These are phyloP conservation scores for Styela plicata DNA, from an alignment of 23 tunicate species.

Conservation along the genomic window DNA sequence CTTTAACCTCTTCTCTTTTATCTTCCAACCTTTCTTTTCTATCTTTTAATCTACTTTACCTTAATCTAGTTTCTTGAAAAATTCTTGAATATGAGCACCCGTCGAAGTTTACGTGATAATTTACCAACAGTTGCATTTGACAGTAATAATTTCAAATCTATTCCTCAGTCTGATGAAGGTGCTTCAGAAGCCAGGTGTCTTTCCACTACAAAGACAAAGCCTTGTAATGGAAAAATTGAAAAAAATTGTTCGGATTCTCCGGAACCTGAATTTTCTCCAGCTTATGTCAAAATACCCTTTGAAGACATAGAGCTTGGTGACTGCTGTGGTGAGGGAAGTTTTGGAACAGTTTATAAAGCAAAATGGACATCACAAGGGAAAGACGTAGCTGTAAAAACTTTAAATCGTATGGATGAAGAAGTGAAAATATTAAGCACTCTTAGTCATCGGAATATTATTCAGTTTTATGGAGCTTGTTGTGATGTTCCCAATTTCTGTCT, in stretches of 20 bases:
- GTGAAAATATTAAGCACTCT: constrained; percentile 68
- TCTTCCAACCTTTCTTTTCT: background rate
- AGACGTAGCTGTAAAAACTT: constrained; percentile 79
- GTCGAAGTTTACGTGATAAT: background rate
- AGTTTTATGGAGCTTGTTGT: constrained; percentile 88
- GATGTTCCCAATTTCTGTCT: constrained; percentile 73
- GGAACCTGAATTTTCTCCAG: background rate
- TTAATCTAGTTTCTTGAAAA: background rate
- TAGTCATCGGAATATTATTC: constrained; percentile 84
- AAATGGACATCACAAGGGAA: constrained; percentile 59
- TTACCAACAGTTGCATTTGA: background rate
- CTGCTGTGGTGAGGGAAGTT: constrained; percentile 86
- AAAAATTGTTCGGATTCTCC: background rate
- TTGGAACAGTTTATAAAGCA: constrained; percentile 80
- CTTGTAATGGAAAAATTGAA: background rate
- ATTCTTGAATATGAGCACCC: background rate
- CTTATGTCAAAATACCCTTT: constrained; percentile 48
- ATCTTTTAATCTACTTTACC: too few relatives aligned
- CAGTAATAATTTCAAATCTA: background rate
- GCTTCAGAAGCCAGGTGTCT: background rate
- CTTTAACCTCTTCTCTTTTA: too few relatives aligned
- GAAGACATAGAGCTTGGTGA: constrained; percentile 54
- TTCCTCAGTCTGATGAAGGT: background rate
- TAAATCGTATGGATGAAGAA: constrained; percentile 47
- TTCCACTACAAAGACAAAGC: background rate